Conservation (phyloP, 2,888 invertebrate species). For the Congeria kusceri region DNA sequence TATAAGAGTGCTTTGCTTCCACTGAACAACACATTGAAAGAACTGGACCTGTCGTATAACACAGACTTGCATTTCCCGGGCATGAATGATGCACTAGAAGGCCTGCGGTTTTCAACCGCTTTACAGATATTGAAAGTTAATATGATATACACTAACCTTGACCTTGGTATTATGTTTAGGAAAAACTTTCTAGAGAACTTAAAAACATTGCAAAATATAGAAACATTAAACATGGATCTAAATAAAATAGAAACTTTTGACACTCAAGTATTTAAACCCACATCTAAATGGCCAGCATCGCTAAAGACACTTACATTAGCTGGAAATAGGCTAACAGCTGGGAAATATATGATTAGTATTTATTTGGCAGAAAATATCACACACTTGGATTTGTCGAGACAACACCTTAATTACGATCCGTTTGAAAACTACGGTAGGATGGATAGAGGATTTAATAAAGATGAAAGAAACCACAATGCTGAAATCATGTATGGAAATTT, state of each 20-base stretch:
- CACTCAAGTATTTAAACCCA: slow-evolving; percentile 14
- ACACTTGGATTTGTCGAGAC: slow-evolving; percentile 47
- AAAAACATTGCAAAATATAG: slow-evolving; percentile 32
- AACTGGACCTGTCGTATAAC: slow-evolving; percentile 53
- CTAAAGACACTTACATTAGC: slow-evolving; percentile 27
- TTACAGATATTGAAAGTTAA: slow-evolving; percentile 32
- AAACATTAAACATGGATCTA: slow-evolving; percentile 43
- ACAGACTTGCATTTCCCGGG: slow-evolving; percentile 40
- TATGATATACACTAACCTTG: slow-evolving; percentile 32
- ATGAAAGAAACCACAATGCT: too few species aligned
- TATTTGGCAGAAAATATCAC: slow-evolving; percentile 5
- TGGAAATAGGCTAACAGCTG: slow-evolving; percentile 48
- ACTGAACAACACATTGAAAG: slow-evolving; percentile 23
- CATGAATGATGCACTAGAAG: slow-evolving; percentile 44
- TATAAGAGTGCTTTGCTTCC: slow-evolving; percentile 26
- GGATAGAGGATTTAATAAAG: too few species aligned
- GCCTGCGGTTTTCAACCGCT: slow-evolving; percentile 31
- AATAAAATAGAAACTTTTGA: slow-evolving; percentile 59
- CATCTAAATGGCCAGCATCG: slow-evolving; percentile 9
- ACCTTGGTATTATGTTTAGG: slow-evolving; percentile 26
- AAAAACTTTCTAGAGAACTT: slow-evolving; percentile 20
- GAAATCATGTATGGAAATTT: too few species aligned
- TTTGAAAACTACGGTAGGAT: too few species aligned
- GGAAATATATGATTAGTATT: slow-evolving; percentile 21
- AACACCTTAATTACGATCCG: slow-evolving; percentile 30